Percentiles rank a stretch among this genome's conserved stretches.
These are phyloP conservation scores for Seira sanloemensis DNA, from an alignment of 2,888 invertebrate species.

Conservation along the genomic window DNA sequence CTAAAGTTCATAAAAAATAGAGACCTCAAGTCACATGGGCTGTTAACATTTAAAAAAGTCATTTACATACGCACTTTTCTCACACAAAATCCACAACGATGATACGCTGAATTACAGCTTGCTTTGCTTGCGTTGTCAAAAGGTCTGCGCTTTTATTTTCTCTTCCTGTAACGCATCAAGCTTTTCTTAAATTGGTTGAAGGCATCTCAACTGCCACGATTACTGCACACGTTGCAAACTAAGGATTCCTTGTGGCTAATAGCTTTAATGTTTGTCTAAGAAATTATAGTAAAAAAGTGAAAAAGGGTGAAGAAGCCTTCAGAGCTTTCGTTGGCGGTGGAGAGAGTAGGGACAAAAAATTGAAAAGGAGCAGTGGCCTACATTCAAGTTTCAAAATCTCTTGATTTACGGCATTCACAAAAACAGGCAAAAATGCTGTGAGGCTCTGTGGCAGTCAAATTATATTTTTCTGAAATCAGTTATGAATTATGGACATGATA, in stretches of 20 bases:
- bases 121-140: neutral
- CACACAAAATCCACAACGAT: conserved; percentile 30
- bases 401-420: conserved; percentile 34
- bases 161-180: no score
- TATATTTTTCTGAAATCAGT: conserved; percentile 1
- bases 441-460: neutral
- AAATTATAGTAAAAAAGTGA: conserved; percentile 28
- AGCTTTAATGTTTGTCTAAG: neutral
- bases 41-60: conserved; percentile 54
- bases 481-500: neutral
- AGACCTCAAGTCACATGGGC: conserved; percentile 43
- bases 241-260: neutral
- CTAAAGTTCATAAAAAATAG: conserved; percentile 33
- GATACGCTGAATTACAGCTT: neutral
- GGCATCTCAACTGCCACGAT: neutral
- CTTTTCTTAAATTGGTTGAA: no score
- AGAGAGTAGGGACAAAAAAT: no score
- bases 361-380: conserved; percentile 43
- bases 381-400: conserved; percentile 32
- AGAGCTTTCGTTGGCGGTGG: conserved; percentile 8
- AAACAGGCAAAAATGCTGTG: neutral
- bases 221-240: neutral
- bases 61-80: conserved; percentile 58
- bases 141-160: conserved; percentile 20
- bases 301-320: no score